phyloP scores from a whole-genome alignment of 2,888 invertebrate genomes.

The Dicyrtoma fusca region DNA sequence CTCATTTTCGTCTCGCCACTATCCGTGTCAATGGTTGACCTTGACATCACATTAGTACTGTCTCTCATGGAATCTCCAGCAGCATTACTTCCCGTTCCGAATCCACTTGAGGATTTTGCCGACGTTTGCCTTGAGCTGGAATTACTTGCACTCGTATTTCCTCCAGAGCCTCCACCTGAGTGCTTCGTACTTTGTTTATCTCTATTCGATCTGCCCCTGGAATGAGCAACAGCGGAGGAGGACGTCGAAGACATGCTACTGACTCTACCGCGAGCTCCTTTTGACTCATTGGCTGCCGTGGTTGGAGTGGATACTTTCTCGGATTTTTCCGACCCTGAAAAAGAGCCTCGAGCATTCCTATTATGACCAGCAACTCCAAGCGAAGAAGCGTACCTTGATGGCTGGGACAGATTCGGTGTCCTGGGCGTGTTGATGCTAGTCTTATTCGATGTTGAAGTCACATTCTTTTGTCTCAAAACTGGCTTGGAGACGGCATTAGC shows the following conservation, averaged over 20 bases:
- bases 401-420: slow-evolving; percentile 35
- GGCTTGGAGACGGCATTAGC: slow-evolving; percentile 56
- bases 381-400: slow-evolving; percentile 31
- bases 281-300: not conserved
- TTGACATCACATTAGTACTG: slow-evolving; percentile 46
- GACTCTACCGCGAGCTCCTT: not conserved
- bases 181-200: slow-evolving; percentile 9
- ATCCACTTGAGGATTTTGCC: not conserved
- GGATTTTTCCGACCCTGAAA: slow-evolving; percentile 13
- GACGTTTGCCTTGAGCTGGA: slow-evolving; percentile 23
- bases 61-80: slow-evolving; percentile 19
- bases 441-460: not conserved
- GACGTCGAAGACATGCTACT: not conserved
- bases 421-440: slow-evolving; percentile 16
- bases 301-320: not conserved
- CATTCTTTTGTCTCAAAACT: slow-evolving; percentile 21
- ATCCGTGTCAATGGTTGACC: slow-evolving; percentile 55
- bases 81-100: not conserved
- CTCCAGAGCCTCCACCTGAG: slow-evolving; percentile 9
- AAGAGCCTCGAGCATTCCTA: slow-evolving; percentile 10
- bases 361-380: not conserved
- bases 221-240: not conserved
- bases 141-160: not conserved
- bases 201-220: slow-evolving; percentile 7
- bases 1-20: slow-evolving; percentile 58